Conservation (phyloP, 2,888 invertebrate species). For the Thecocarcelia acutangulata region DNA sequence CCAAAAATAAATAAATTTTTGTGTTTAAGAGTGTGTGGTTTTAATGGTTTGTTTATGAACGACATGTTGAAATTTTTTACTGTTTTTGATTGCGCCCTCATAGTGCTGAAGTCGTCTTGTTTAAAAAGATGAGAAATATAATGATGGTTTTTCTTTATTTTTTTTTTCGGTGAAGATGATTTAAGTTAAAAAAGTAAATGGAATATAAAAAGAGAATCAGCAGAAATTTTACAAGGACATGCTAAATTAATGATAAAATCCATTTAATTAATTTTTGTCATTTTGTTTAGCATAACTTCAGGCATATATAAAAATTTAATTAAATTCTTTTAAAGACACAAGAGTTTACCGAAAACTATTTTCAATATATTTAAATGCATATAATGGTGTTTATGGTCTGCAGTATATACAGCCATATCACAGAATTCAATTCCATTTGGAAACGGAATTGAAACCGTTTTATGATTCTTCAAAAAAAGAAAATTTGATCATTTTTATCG, state of each 20-base stretch:
- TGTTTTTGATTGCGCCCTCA: slow-evolving; percentile 14
- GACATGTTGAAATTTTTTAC: slow-evolving; percentile 2
- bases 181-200: slow-evolving; percentile 15
- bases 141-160: slow-evolving; percentile 31
- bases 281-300: slow-evolving; percentile 44
- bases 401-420: no score
- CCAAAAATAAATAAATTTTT: slow-evolving; percentile 33
- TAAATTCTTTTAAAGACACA: not conserved
- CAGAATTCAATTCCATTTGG: no score
- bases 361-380: no score
- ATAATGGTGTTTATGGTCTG: no score
- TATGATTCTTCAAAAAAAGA: no score
- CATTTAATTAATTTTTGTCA: slow-evolving; percentile 47
- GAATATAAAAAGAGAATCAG: not conserved
- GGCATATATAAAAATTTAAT: slow-evolving; percentile 29
- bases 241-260: slow-evolving; percentile 51
- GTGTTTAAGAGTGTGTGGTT: slow-evolving; percentile 14
- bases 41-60: slow-evolving; percentile 16
- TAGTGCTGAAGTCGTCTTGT: not conserved
- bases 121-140: slow-evolving; percentile 18
- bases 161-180: not conserved
- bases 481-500: no score
- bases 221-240: slow-evolving; percentile 51
- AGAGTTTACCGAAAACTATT: no score
- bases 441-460: no score